These are phyloP conservation scores for Serrognathus titanus DNA, from an alignment of 2,888 invertebrate genomes.

Conservation along the genomic window DNA sequence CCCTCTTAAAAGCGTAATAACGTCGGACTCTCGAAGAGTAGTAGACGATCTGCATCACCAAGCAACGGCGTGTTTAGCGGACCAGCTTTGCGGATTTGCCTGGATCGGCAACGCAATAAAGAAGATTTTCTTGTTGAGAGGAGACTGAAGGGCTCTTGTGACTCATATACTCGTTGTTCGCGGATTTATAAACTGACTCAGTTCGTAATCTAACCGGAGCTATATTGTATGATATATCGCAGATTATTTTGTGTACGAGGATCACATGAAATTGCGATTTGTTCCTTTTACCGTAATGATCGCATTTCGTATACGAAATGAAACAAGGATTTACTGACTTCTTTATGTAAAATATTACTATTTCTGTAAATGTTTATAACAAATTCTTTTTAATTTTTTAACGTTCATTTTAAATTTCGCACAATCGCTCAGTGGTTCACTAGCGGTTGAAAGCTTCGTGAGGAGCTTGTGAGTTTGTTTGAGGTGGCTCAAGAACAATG, in stretches of 20 bases:
- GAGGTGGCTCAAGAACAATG: too few relatives aligned
- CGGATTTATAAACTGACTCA: constrained; percentile 30
- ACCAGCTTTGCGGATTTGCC: constrained; percentile 31
- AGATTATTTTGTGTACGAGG: neutral
- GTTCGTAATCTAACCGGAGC: constrained; percentile 14
- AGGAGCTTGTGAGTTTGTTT: too few relatives aligned
- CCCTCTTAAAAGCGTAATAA: constrained; percentile 45
- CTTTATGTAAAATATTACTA: too few relatives aligned
- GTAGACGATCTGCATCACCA: constrained; percentile 25
- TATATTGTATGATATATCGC: constrained; percentile 4
- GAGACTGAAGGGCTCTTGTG: constrained; percentile 43
- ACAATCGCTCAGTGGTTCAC: too few relatives aligned
- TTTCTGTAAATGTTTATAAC: too few relatives aligned
- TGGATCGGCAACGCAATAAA: constrained; percentile 40
- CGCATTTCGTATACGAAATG: too few relatives aligned
- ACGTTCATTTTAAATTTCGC: too few relatives aligned
- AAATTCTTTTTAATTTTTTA: too few relatives aligned
- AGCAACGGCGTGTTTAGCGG: constrained; percentile 23
- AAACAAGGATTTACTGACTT: too few relatives aligned
- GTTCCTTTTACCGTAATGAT: too few relatives aligned
- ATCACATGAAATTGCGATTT: too few relatives aligned
- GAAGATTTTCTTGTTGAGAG: constrained; percentile 53
- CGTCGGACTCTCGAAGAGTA: constrained; percentile 28
- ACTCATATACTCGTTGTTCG: constrained; percentile 45
- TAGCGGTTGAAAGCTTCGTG: too few relatives aligned